A percentile compares a stretch with the other conserved stretches of the same genome.
Conservation (phyloP, 2,888 invertebrate genomes). For the Monopis laevigella region DNA sequence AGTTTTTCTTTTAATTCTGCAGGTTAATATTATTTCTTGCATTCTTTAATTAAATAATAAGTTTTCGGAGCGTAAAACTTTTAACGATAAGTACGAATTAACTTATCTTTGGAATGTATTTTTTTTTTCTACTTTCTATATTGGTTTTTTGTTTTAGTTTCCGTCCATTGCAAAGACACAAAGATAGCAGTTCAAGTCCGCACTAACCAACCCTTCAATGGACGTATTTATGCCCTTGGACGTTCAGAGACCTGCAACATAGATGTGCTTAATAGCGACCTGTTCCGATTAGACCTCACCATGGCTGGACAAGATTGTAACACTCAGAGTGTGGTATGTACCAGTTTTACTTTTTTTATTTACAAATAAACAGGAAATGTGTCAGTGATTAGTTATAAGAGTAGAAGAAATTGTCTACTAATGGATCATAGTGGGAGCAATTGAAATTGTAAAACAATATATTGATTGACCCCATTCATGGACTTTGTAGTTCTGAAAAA, state of each 20-base stretch:
- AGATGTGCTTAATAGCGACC: slow-evolving; percentile 91
- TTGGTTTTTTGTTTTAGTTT: slow-evolving; percentile 69
- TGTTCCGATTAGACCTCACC: slow-evolving; percentile 90
- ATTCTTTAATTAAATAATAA: not conserved
- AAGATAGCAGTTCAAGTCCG: slow-evolving; percentile 92
- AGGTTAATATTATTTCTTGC: no score
- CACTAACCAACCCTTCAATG: slow-evolving; percentile 94
- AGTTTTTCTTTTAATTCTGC: no score
- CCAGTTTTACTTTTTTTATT: no score
- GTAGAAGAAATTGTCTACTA: no score
- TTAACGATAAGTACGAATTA: not conserved
- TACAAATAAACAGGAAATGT: no score
- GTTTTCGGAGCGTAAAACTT: not conserved
- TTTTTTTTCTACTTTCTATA: not conserved
- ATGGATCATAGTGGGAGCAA: no score
- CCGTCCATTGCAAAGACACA: slow-evolving; percentile 94
- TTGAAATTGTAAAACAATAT: no score
- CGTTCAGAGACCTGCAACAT: slow-evolving; percentile 95
- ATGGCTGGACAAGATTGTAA: slow-evolving; percentile 96
- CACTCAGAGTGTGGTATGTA: slow-evolving; percentile 91
- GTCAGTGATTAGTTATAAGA: no score
- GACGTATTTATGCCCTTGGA: slow-evolving; percentile 92
- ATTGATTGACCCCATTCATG: no score
- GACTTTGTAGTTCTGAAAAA: no score
- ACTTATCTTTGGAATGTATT: not conserved